Base-by-base conservation (phyloP, 1,140 invertebrate genomes). In the Ostrea denselamellosa region DNA sequence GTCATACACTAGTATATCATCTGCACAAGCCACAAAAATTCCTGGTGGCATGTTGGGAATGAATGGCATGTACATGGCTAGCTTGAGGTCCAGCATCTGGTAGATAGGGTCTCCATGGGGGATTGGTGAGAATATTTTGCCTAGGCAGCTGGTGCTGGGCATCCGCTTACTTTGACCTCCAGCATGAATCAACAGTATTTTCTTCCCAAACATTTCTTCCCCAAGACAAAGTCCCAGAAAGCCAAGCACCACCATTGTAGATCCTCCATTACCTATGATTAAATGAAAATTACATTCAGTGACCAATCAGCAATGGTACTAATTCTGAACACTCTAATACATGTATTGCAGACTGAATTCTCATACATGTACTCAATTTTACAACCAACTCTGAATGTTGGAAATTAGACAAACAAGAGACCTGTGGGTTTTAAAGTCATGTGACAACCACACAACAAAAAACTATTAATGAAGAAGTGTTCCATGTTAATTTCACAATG, bases 161-260 rank as follows among this genome's bases (percentile, higher is more conserved):
- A 96, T 92, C 83, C 95, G 89, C 90, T 95, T 95, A 90, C 95
- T 95, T 88, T 93, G 93, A 8, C 95, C 95, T 65, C 95, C 95
- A 56, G 95, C 95, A 91, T 95, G 95, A 34, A 95, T 95, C n/a
- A 96, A 86, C 7, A 96, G 88, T 2, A 95, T 92, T 86, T 92
- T 92, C 86, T 91, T 91, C 0, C 90, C 52, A 88, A 88, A 93
- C 71, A 95, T 83, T 28, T 91, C 85, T 0, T 93, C 90, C 12
- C 92, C 92, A 89, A 93, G 94, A 19, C 92, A 85, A 8, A 91
- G 53, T 17, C 93, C 68, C 28, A 96, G 87, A 25, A 91, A 87
- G 52, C 90, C 86, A 22, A 95, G 84, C 65, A 92, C 92, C 82
- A 93, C 91, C 83, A 95, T 90, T 10, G 95, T 95, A 2, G 95